These are phyloP conservation scores for Stenodema calcarata DNA, from an alignment of 2,888 invertebrate genomes.

Conservation along the genomic window DNA sequence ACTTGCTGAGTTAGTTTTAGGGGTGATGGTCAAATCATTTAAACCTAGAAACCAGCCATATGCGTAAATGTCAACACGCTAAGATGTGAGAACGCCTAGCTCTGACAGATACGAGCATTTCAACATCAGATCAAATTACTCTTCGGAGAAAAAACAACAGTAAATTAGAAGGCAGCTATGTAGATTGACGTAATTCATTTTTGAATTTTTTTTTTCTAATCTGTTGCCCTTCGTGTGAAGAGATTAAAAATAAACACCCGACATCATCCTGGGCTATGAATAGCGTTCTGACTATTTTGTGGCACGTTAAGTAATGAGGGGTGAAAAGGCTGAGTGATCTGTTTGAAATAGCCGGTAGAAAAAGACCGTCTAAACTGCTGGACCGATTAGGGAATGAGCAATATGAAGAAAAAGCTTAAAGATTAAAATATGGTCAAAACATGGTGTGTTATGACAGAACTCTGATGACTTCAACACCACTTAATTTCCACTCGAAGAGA, in stretches of 20 bases:
- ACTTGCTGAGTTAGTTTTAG: too few relatives aligned
- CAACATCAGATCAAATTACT: not conserved
- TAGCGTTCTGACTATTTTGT: not conserved
- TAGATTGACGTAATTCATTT: not conserved
- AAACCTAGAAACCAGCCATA: too few relatives aligned
- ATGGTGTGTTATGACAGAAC: too few relatives aligned
- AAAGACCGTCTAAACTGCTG: too few relatives aligned
- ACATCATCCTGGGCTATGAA: constrained; percentile 1
- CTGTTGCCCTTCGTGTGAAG: not conserved
- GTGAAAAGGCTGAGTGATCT: not conserved
- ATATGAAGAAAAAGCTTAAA: too few relatives aligned
- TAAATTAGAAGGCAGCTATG: not conserved
- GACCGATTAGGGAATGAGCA: too few relatives aligned
- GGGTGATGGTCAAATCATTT: too few relatives aligned
- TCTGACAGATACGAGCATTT: not conserved
- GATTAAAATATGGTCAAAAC: too few relatives aligned
- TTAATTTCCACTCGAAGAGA: too few relatives aligned
- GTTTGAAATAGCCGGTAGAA: not conserved
- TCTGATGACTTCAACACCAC: too few relatives aligned
- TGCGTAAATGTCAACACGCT: too few relatives aligned
- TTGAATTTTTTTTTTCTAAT: not conserved
- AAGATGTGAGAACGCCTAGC: too few relatives aligned
- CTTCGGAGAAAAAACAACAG: not conserved
- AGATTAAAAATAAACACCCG: not conserved
- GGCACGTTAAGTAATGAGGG: not conserved